phyloP scores from a whole-genome alignment of 92 coral and sea anemone genomes.

The Epizoanthus fatuus region DNA sequence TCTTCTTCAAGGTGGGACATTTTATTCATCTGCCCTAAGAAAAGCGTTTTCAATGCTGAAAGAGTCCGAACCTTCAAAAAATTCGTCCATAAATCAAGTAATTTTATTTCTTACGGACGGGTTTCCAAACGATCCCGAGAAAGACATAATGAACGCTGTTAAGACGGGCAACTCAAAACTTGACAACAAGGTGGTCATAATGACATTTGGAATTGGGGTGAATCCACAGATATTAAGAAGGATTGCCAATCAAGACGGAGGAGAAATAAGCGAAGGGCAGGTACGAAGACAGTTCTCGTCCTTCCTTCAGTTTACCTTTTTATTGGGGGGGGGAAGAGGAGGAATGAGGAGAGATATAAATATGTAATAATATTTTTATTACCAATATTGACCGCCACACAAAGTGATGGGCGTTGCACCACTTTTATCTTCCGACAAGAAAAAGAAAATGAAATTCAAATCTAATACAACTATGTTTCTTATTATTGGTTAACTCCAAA shows the following conservation, averaged over 20 bases:
- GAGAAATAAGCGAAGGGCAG: background rate
- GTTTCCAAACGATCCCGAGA: conserved; percentile 34
- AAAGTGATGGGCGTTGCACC: no score
- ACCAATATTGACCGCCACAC: no score
- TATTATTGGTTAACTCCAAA: no score
- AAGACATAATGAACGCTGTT: conserved; percentile 46
- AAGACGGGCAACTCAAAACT: conserved; percentile 40
- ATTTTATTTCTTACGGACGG: conserved; percentile 79
- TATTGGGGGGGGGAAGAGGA: background rate
- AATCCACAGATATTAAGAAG: conserved; percentile 29
- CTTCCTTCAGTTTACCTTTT: background rate
- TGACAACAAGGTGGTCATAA: conserved; percentile 50
- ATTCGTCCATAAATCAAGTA: conserved; percentile 44
- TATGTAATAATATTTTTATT: background rate
- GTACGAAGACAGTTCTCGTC: background rate
- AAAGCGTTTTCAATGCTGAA: conserved; percentile 69
- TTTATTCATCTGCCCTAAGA: conserved; percentile 51
- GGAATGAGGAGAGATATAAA: no score
- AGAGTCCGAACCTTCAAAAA: conserved; percentile 2
- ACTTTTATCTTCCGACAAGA: no score
- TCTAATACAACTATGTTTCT: no score
- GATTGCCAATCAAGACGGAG: conserved; percentile 41
- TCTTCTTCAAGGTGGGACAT: conserved; percentile 38
- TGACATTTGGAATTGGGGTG: conserved; percentile 69
- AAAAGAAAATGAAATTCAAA: no score